A percentile compares a stretch with the other conserved stretches of the same genome.
Conservation (phyloP, 2,797 vertebrate genomes). For the Centroberyx gerrardi region DNA sequence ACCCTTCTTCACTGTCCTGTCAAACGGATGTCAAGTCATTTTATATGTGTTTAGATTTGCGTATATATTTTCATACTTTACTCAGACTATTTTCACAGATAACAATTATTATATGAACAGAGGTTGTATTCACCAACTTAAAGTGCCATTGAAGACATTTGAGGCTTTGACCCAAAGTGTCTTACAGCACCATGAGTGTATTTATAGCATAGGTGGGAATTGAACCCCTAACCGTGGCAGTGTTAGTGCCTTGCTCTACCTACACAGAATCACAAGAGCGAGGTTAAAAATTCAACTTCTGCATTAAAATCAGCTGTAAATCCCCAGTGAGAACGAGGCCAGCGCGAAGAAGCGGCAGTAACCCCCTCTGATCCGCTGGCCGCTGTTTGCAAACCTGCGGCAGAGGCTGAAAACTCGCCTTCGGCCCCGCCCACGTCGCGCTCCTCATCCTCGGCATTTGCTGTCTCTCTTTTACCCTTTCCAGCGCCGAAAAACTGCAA, state of each 20-base stretch:
- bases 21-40: slow-evolving; percentile 7
- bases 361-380: slow-evolving; percentile 35
- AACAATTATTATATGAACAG: too few species aligned
- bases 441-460: slow-evolving; percentile 43
- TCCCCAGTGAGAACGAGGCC: slow-evolving; percentile 54
- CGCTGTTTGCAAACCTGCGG: slow-evolving; percentile 20
- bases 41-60: too few species aligned
- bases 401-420: slow-evolving; percentile 22
- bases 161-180: too few species aligned
- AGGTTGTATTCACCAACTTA: too few species aligned
- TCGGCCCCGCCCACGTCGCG: slow-evolving; percentile 24
- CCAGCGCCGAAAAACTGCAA: slow-evolving; percentile 49
- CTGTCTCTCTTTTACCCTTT: slow-evolving; percentile 54
- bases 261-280: slow-evolving; percentile 71
- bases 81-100: too few species aligned
- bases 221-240: slow-evolving; percentile 55
- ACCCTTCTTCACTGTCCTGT: slow-evolving; percentile 16
- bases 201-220: slow-evolving; percentile 61
- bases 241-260: slow-evolving; percentile 49
- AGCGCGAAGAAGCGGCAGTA: slow-evolving; percentile 23
- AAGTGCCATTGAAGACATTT: too few species aligned
- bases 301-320: slow-evolving; percentile 70
- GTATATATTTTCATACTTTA: too few species aligned
- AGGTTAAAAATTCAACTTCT: slow-evolving; percentile 63
- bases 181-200: slow-evolving; percentile 34